Evolutionary conservation across 2,797 vertebrate species (phyloP).

Genomic region (Pseudocheirus occidentalis): DNA sequence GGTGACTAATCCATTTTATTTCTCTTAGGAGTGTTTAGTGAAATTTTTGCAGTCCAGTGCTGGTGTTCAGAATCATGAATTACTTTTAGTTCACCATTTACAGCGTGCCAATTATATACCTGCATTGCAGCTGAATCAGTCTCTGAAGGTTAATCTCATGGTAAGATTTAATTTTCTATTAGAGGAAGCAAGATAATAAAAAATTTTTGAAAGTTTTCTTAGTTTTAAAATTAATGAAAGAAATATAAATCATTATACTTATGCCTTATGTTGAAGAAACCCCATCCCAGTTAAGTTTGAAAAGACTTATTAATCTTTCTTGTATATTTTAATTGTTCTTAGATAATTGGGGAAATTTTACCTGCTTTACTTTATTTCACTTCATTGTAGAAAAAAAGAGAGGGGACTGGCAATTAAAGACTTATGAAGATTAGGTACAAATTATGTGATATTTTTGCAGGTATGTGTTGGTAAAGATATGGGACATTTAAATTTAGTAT

Average conservation of each 20-base stretch:
- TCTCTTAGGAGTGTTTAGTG: constrained; percentile 92
- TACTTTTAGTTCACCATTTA: constrained; percentile 94
- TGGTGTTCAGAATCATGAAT: constrained; percentile 91
- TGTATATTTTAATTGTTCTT: background rate
- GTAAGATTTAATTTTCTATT: constrained; percentile 81
- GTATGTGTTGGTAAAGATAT: background rate
- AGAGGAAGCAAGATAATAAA: background rate
- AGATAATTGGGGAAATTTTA: background rate
- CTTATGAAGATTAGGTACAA: background rate
- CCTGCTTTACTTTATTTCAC: background rate
- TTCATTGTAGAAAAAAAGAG: background rate
- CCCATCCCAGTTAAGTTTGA: background rate
- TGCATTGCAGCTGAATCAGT: constrained; percentile 94
- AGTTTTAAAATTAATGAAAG: background rate
- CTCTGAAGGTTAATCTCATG: constrained; percentile 88
- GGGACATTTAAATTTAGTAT: background rate
- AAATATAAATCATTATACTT: background rate
- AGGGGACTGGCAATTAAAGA: background rate
- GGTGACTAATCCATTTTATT: constrained; percentile 16
- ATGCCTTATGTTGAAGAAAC: constrained; percentile 25
- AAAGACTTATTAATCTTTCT: background rate
- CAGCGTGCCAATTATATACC: constrained; percentile 94
- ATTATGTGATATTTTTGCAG: background rate
- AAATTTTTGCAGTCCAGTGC: constrained; percentile 90
- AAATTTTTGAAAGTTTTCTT: constrained; percentile 1